Evolutionary conservation across 2,797 vertebrate species (phyloP).

Genomic region (Spizella passerina): DNA sequence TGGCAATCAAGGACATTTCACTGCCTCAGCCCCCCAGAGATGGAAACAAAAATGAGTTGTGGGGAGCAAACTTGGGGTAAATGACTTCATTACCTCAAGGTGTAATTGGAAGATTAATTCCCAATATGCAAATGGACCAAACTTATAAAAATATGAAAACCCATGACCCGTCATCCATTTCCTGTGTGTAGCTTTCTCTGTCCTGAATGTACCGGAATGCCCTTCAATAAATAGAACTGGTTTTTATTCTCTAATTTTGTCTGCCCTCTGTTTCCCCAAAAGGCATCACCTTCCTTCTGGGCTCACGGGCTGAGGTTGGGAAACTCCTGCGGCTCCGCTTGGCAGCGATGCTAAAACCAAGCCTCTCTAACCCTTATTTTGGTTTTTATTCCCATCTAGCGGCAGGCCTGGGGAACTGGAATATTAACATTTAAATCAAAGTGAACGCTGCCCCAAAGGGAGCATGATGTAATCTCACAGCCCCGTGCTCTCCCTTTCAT

Average conservation of each 20-base stretch:
- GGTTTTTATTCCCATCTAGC: conserved; percentile 50
- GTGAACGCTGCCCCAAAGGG: not conserved
- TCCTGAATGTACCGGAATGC: not conserved
- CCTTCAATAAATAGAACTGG: not conserved
- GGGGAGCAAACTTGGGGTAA: fast-evolving
- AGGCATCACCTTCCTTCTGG: not conserved
- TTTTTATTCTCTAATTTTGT: not conserved
- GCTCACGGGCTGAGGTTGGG: not conserved
- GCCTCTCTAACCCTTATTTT: not conserved
- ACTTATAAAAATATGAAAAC: not conserved
- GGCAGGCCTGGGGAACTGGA: not conserved
- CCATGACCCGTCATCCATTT: fast-evolving
- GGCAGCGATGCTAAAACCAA: not conserved
- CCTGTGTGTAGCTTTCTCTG: not conserved
- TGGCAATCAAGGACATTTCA: not conserved
- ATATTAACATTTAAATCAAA: not conserved
- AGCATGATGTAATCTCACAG: not conserved
- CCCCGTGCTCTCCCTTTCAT: not conserved
- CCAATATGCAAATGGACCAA: not conserved
- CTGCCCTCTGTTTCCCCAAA: not conserved
- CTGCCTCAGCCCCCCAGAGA: fast-evolving
- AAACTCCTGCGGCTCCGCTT: not conserved
- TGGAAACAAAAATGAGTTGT: not conserved
- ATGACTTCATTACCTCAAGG: not conserved
- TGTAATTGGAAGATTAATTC: not conserved